Percentiles rank a stretch among this genome's conserved stretches.
phyloP scores from a whole-genome alignment of 2,888 invertebrate species.

The Callinectes sapidus region DNA sequence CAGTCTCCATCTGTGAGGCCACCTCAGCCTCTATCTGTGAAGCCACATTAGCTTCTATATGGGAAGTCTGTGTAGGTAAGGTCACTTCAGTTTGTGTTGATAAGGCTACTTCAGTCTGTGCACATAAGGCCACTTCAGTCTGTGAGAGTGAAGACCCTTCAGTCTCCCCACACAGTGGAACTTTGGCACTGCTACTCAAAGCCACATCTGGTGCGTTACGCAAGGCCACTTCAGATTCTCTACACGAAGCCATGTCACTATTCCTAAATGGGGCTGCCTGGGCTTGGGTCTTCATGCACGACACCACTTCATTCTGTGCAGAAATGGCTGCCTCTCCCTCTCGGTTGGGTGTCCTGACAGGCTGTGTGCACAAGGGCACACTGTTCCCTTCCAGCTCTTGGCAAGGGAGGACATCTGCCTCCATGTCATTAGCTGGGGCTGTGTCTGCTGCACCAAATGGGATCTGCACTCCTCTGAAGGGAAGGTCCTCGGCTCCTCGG shows the following conservation, averaged over 20 bases:
- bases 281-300: background rate
- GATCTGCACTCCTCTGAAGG: background rate
- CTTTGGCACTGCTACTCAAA: background rate
- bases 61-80: slow-evolving; percentile 24
- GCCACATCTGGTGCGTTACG: background rate
- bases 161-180: background rate
- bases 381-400: background rate
- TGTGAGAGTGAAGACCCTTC: slow-evolving; percentile 5
- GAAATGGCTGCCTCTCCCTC: background rate
- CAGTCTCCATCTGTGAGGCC: background rate
- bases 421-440: background rate
- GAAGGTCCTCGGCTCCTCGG: background rate
- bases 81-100: slow-evolving; percentile 21
- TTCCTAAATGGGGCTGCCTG: background rate
- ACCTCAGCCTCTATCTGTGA: background rate
- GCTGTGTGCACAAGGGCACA: background rate
- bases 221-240: slow-evolving; percentile 33
- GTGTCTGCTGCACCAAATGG: background rate
- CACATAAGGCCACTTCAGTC: slow-evolving; percentile 24
- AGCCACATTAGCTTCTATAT: background rate
- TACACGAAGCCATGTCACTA: slow-evolving; percentile 2
- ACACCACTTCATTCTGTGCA: slow-evolving; percentile 18
- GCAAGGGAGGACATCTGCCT: background rate
- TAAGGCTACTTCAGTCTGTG: slow-evolving; percentile 5
- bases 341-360: background rate